Conservation (phyloP, 30 jellyfish, hydroid and myxozoan genomes). For the Clytia hemisphaerica region DNA sequence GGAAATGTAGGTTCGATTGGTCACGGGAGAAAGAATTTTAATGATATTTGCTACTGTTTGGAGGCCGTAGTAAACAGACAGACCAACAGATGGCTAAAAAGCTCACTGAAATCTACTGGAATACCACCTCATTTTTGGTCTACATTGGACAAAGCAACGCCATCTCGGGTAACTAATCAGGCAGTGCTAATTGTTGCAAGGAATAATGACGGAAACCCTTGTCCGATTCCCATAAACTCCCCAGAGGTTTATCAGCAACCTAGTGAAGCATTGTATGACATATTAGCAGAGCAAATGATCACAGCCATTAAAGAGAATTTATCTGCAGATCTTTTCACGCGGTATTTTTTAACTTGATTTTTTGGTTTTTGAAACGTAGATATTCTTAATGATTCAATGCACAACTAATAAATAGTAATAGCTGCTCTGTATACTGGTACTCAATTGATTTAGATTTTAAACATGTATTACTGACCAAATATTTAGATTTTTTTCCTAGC, state of each 20-base stretch:
- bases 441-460: no score
- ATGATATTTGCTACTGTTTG: slow-evolving; percentile 26
- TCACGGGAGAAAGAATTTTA: slow-evolving; percentile 39
- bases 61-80: slow-evolving; percentile 11
- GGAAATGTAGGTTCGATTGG: slow-evolving; percentile 64
- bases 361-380: no score
- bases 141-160: slow-evolving; percentile 34
- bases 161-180: slow-evolving; percentile 31
- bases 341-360: no score
- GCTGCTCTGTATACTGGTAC: no score
- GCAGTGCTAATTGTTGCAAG: slow-evolving; percentile 32
- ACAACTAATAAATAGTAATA: no score
- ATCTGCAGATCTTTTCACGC: slow-evolving; percentile 21
- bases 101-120: slow-evolving; percentile 30
- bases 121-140: slow-evolving; percentile 43
- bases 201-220: slow-evolving; percentile 19
- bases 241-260: slow-evolving; percentile 13
- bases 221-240: slow-evolving; percentile 36
- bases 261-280: slow-evolving; percentile 25
- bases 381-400: no score
- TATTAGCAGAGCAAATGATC: slow-evolving; percentile 20
- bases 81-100: slow-evolving; percentile 2
- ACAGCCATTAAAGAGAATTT: slow-evolving; percentile 35
- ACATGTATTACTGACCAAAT: no score
- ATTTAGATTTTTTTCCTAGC: no score